Evolutionary conservation across 2,113 vertebrate species (phyloP).

Genomic region (Danionella cerebrum): DNA sequence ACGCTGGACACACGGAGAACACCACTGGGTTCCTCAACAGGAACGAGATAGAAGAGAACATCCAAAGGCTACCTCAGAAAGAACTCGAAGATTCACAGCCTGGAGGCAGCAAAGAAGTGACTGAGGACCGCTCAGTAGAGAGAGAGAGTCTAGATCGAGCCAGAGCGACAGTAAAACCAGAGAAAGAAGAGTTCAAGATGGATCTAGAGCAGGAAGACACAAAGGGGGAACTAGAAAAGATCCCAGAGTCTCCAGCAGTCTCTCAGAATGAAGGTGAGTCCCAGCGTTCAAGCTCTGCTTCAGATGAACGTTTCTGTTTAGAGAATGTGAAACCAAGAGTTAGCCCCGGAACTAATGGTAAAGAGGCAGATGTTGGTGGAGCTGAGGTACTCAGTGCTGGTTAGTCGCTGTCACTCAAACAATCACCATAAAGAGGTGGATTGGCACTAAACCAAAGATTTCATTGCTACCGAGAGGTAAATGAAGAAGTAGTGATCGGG

Average conservation of each 20-base stretch:
- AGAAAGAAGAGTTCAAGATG: constrained; percentile 16
- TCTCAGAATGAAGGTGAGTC: constrained; percentile 16
- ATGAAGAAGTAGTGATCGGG: too few species aligned
- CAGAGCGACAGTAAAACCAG: not conserved
- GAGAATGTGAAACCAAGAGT: too few species aligned
- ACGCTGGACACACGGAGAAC: constrained; percentile 41
- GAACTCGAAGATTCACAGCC: not conserved
- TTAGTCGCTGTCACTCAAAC: too few species aligned
- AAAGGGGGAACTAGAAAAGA: too few species aligned
- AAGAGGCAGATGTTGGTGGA: too few species aligned
- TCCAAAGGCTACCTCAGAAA: not conserved
- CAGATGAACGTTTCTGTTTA: too few species aligned
- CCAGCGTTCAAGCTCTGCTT: not conserved
- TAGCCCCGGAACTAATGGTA: too few species aligned
- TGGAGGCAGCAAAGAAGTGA: constrained; percentile 7
- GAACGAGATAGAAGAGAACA: constrained; percentile 33
- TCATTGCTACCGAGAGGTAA: too few species aligned
- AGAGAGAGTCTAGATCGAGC: constrained; percentile 6
- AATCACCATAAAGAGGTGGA: too few species aligned
- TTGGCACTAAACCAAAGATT: too few species aligned
- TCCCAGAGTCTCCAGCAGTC: not conserved
- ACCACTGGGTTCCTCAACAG: constrained; percentile 34
- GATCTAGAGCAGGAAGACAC: not conserved
- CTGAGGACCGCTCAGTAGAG: too few species aligned
- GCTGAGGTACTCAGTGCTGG: too few species aligned